phyloP scores from a whole-genome alignment of 2,888 invertebrate species.

The Melanostoma scalare region DNA sequence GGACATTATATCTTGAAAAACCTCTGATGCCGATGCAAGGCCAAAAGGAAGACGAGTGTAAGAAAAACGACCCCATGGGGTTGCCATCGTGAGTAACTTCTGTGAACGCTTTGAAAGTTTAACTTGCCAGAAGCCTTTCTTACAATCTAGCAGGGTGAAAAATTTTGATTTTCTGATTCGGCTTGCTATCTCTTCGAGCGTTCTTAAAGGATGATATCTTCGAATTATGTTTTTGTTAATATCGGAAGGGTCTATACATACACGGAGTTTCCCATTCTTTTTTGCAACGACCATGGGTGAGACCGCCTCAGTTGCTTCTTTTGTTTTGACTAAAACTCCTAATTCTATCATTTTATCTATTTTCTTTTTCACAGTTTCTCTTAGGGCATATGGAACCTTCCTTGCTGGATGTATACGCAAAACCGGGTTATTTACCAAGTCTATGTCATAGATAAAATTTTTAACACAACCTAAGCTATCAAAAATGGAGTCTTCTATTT shows the following conservation, averaged over 20 bases:
- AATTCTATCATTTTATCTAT: constrained; percentile 21
- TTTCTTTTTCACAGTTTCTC: constrained; percentile 2
- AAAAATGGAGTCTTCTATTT: background rate
- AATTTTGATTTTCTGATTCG: constrained; percentile 20
- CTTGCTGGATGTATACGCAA: constrained; percentile 37
- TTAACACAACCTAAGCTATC: constrained; percentile 51
- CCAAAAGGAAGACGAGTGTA: constrained; percentile 24
- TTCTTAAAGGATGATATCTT: constrained; percentile 5
- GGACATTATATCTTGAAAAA: constrained; percentile 12
- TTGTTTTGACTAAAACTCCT: constrained; percentile 19
- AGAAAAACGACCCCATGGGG: constrained; percentile 22
- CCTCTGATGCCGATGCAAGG: constrained; percentile 7
- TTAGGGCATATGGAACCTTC: constrained; percentile 4
- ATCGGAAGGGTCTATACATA: constrained; percentile 11
- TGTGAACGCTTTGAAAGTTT: constrained; percentile 15
- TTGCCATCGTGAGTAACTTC: constrained; percentile 24
- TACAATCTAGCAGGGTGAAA: constrained; percentile 18
- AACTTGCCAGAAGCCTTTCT: constrained; percentile 20
- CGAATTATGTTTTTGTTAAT: constrained; percentile 20
- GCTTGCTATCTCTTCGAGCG: constrained; percentile 14
- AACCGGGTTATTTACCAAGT: constrained; percentile 36
- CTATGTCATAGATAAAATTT: constrained; percentile 47
- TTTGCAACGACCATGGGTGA: constrained; percentile 15
- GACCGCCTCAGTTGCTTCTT: background rate
- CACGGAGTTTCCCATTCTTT: constrained; percentile 15